phyloP scores from a whole-genome alignment of 2,888 invertebrate species.

The Phaonia tiefii region DNA sequence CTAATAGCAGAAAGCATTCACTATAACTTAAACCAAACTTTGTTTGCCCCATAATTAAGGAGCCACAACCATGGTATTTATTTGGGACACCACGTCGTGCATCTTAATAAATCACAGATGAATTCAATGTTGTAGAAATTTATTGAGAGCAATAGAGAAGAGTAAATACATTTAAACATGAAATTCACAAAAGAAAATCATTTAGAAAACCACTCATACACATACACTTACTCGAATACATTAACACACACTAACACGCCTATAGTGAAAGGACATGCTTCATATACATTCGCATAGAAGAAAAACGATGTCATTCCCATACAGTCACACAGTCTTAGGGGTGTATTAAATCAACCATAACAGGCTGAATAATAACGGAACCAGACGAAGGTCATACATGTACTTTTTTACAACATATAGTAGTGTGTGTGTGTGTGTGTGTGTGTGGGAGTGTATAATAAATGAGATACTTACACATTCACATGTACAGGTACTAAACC shows the following conservation, averaged over 20 bases:
- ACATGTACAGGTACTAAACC: not conserved
- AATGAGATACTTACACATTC: not conserved
- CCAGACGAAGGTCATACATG: constrained; percentile 47
- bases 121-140: constrained; percentile 53
- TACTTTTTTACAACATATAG: not conserved
- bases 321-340: not conserved
- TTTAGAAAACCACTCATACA: constrained; percentile 17
- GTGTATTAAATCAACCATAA: constrained; percentile 53
- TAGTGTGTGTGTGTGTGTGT: too few species aligned
- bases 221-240: not conserved
- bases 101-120: constrained; percentile 57
- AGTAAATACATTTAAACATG: not conserved
- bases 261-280: too few species aligned
- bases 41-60: too few species aligned
- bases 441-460: too few species aligned
- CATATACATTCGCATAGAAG: too few species aligned
- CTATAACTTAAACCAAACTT: too few species aligned
- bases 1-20: too few species aligned
- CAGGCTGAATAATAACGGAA: constrained; percentile 42
- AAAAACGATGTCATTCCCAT: too few species aligned
- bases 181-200: constrained; percentile 18
- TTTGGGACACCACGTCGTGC: too few species aligned
- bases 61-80: too few species aligned
- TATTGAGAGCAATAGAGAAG: not conserved
- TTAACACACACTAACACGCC: constrained; percentile 12